Conservation (phyloP, 2,113 vertebrate species). For the Marmota monax region DNA sequence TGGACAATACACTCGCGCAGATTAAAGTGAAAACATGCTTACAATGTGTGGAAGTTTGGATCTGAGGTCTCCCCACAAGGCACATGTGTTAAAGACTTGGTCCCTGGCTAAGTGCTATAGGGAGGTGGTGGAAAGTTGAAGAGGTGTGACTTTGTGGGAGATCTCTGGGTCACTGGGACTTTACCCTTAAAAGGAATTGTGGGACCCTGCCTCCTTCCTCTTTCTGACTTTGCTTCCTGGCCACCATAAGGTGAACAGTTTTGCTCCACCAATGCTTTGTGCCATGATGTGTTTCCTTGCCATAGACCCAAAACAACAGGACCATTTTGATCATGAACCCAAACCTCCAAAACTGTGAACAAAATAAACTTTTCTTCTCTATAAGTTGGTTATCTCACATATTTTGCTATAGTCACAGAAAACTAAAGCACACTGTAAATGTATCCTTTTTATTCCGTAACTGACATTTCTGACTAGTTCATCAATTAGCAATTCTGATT, state of each 20-base stretch:
- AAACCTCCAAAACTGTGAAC: background rate
- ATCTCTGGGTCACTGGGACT: background rate
- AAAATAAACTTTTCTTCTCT: background rate
- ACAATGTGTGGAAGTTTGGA: background rate
- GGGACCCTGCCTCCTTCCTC: no score
- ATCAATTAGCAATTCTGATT: constrained; percentile 24
- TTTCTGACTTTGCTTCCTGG: background rate
- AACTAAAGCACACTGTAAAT: background rate
- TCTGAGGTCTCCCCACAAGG: background rate
- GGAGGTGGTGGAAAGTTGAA: no score
- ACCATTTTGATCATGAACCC: background rate
- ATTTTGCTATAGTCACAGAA: background rate
- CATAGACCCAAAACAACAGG: background rate
- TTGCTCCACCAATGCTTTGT: background rate
- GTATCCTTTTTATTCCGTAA: background rate
- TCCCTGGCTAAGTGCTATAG: no score
- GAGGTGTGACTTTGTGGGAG: background rate
- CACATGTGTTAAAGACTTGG: background rate
- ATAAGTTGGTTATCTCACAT: background rate
- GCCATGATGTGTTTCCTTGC: background rate
- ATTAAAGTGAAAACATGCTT: background rate
- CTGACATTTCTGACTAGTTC: background rate
- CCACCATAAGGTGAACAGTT: background rate
- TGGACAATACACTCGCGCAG: background rate
- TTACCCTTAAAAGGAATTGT: background rate